Evolutionary conservation across 2,113 vertebrate species (phyloP).

Genomic region (Calidris pugnax): DNA sequence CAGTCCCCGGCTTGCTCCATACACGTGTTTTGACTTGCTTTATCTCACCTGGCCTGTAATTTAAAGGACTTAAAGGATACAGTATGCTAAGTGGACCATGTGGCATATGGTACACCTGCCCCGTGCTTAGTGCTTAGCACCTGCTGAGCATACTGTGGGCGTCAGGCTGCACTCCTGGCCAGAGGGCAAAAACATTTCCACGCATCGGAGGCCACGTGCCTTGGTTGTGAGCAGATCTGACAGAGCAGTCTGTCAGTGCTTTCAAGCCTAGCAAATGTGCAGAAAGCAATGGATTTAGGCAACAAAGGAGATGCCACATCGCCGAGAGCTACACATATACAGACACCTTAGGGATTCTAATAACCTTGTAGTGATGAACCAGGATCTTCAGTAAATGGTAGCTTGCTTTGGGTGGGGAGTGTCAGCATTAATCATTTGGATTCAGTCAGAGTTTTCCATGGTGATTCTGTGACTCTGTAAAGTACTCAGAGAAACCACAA

Average conservation of each 20-base stretch:
- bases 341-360: neutral
- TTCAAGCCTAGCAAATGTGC: slow-evolving; percentile 62
- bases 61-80: slow-evolving; percentile 73
- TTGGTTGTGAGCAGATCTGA: slow-evolving; percentile 44
- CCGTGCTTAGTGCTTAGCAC: slow-evolving; percentile 74
- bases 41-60: slow-evolving; percentile 74
- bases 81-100: slow-evolving; percentile 72
- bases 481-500: neutral
- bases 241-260: slow-evolving; percentile 41
- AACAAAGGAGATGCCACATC: neutral
- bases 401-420: neutral
- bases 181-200: slow-evolving; percentile 57
- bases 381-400: neutral
- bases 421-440: neutral
- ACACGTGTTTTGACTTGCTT: slow-evolving; percentile 10
- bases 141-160: slow-evolving; percentile 75
- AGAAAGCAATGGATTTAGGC: slow-evolving; percentile 40
- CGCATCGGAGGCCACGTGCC: slow-evolving; percentile 69
- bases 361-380: neutral
- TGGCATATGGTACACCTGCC: slow-evolving; percentile 85
- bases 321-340: neutral
- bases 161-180: slow-evolving; percentile 36
- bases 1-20: neutral
- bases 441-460: neutral
- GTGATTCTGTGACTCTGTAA: neutral